Base-by-base conservation (phyloP, 2,888 invertebrate species). In the Diloba caeruleocephala region DNA sequence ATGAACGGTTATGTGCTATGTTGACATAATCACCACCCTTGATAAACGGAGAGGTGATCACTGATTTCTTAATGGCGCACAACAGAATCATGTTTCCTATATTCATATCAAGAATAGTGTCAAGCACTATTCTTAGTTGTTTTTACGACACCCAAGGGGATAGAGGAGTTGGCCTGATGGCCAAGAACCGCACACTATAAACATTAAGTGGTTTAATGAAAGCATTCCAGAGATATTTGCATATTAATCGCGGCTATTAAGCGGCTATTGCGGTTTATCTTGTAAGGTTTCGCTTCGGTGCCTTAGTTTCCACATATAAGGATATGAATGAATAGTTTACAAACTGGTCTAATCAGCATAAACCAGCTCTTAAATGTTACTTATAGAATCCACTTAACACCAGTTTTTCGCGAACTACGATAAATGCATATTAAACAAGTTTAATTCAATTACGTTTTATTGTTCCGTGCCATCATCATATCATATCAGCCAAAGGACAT, bases 221-320 rank as follows among this genome's bases (percentile, higher is more conserved):
- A 63, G 39, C 55, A 45, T 63, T 74, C 64, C 56, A 66, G 36
- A 60, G 43, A 62, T 66, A 77, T 78, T 81, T 69, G 65, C 73
- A 79, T 77, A 62, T 63, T 72, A 78, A 81, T 77, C 52, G 73
- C 52, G 19, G 57, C 73, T 58, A 66, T 78, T 74, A 77, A 59
- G 41, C 52, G 44, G 50, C 51, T 72, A 79, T 74, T 43, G 59
- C 51, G 44, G n/a, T 62, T 70, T 73, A 71, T 78, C 74, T 76
- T 57, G 66, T 62, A 69, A 74, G 66, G 70, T 77, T 72, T 74
- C 64, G 67, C 71, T 62, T 61, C 42, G 66, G 62, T 53, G 71
- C 46, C 62, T 53, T 54, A 45, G 67, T 76, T 57, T 46, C 58
- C 49, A 45, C 66, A 62, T 43, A 51, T 71, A 75, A 76, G 77